A percentile compares a stretch with the other conserved stretches of the same genome.
Evolutionary conservation across 2,113 vertebrate species (phyloP).

Genomic region (Carassius carassius): DNA sequence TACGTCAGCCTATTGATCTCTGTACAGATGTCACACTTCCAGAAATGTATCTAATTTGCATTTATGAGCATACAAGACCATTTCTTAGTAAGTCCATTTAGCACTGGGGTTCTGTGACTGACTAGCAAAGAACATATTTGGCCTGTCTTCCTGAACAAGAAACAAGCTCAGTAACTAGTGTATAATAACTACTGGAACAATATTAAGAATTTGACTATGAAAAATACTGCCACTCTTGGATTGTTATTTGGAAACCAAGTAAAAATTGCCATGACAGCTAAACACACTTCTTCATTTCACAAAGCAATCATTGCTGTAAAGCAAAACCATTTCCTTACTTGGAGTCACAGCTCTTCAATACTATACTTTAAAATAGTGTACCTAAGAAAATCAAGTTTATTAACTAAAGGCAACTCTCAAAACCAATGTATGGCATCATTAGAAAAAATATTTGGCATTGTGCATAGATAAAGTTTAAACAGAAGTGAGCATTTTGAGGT

Average conservation of each 20-base stretch:
- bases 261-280: not conserved
- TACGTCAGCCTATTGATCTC: not conserved
- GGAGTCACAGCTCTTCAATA: not conserved
- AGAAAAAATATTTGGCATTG: not conserved
- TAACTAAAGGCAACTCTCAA: constrained; percentile 6
- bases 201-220: not conserved
- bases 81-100: not conserved
- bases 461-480: constrained; percentile 30
- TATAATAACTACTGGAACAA: constrained; percentile 2
- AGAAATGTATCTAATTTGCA: constrained; percentile 1
- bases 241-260: not conserved
- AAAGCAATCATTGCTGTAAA: not conserved
- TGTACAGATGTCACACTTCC: not conserved
- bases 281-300: constrained; percentile 7
- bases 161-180: not conserved
- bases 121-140: not conserved
- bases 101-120: not conserved
- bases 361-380: not conserved
- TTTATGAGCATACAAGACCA: not conserved
- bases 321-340: not conserved
- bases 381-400: not conserved
- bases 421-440: not conserved
- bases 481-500: constrained; percentile 9
- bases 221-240: constrained; percentile 5
- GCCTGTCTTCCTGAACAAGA: not conserved